Evolutionary conservation across 1,140 invertebrate species (phyloP).

Genomic region (Ostrea edulis): DNA sequence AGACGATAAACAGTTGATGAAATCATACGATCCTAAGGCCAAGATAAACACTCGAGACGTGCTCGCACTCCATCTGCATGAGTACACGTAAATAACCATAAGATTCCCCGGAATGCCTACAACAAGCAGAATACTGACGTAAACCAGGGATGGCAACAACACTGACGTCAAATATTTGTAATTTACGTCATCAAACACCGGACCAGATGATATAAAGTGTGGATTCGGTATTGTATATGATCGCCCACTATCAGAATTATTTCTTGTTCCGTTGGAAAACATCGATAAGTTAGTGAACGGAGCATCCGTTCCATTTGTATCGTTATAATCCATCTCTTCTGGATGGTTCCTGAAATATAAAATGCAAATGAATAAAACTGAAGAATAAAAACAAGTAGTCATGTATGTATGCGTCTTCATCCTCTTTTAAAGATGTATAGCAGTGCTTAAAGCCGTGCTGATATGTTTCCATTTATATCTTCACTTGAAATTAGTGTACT

Average conservation of each 20-base stretch:
- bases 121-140: constrained; percentile 51
- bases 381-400: no score
- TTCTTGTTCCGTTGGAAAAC: neutral
- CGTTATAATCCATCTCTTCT: neutral
- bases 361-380: no score
- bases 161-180: neutral
- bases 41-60: constrained; percentile 55
- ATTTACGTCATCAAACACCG: neutral
- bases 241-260: neutral
- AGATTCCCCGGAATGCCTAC: constrained; percentile 53
- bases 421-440: no score
- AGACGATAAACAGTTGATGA: constrained; percentile 48
- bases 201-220: constrained; percentile 22
- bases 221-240: neutral
- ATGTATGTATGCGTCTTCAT: no score
- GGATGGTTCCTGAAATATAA: neutral
- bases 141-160: constrained; percentile 48
- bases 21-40: constrained; percentile 51
- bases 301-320: neutral
- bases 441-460: no score
- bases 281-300: neutral
- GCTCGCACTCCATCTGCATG: constrained; percentile 47
- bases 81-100: constrained; percentile 54
- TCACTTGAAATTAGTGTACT: no score
- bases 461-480: no score